Evolutionary conservation across 1,140 invertebrate genomes (phyloP).

Genomic region (Diorhabda sublineata): DNA sequence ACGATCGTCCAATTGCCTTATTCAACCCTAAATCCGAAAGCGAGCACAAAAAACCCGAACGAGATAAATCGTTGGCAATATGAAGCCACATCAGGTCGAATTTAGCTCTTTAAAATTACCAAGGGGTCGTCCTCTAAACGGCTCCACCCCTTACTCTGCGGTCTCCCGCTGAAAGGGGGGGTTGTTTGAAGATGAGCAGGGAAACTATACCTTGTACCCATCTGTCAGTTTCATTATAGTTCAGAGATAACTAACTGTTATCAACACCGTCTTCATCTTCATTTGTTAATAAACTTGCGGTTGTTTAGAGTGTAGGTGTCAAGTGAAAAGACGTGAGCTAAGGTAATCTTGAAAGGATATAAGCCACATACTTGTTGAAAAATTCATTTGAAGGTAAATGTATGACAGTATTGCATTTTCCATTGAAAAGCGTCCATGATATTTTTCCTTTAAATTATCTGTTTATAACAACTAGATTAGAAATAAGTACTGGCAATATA

Average conservation of each 20-base stretch:
- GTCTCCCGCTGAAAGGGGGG: constrained; percentile 27
- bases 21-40: no score
- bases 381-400: no score
- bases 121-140: constrained; percentile 29
- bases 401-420: no score
- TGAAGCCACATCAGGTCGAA: not conserved
- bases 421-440: no score
- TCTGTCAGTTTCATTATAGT: constrained; percentile 38
- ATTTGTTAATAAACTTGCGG: constrained; percentile 31
- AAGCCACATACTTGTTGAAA: no score
- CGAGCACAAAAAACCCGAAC: not conserved
- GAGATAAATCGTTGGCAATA: not conserved
- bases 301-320: not conserved
- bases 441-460: no score
- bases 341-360: no score
- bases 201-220: constrained; percentile 30
- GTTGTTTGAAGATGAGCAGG: constrained; percentile 35
- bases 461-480: no score
- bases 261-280: constrained; percentile 28
- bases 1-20: no score
- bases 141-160: constrained; percentile 28
- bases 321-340: no score
- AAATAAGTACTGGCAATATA: no score
- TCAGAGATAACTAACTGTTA: constrained; percentile 34
- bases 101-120: not conserved